phyloP scores from a whole-genome alignment of 2,888 invertebrate species.

The Drosophila sordidapex region DNA sequence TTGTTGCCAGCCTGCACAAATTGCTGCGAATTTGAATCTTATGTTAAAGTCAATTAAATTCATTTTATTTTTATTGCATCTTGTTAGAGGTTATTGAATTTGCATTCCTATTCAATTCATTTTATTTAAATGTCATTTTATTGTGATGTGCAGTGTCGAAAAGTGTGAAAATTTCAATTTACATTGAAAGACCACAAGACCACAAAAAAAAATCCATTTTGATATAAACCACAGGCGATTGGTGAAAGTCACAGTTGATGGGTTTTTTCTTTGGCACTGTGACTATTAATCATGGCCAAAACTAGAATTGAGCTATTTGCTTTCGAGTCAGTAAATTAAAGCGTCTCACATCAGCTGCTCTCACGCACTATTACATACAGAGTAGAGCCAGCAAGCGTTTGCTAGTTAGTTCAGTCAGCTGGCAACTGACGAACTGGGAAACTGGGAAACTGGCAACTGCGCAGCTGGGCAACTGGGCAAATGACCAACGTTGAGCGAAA shows the following conservation, averaged over 20 bases:
- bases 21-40: neutral
- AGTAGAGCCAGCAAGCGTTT: neutral
- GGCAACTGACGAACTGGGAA: neutral
- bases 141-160: neutral
- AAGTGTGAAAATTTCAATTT: neutral
- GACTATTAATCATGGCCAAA: conserved; percentile 13
- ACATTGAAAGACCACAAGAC: too few species aligned
- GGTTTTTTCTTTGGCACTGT: neutral
- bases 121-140: neutral
- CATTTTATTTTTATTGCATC: neutral
- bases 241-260: neutral
- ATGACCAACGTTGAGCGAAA: neutral
- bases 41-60: neutral
- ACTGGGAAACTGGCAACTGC: neutral
- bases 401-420: conserved; percentile 6
- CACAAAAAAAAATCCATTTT: neutral
- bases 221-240: neutral
- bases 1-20: neutral
- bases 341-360: conserved; percentile 10
- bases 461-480: neutral
- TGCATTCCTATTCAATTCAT: neutral
- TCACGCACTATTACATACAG: neutral
- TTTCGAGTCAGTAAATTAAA: conserved; percentile 7
- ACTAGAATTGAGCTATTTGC: conserved; percentile 27
- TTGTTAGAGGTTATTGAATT: neutral